Base-by-base conservation (phyloP, 2,797 vertebrate genomes). In the Gephyroberyx darwinii region DNA sequence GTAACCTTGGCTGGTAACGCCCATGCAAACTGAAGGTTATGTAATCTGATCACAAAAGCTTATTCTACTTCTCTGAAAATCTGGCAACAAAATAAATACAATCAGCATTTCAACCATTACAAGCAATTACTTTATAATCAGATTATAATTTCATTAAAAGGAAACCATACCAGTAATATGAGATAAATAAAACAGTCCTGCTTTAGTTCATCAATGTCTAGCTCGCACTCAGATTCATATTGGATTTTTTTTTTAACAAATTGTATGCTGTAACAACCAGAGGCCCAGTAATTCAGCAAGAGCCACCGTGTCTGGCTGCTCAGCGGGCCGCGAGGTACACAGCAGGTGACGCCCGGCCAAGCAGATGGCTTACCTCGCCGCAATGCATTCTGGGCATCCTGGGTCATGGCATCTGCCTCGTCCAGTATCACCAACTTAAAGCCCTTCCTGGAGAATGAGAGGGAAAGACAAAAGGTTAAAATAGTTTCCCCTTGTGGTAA, bases 341-440 rank as follows among this genome's bases (percentile, higher is more conserved):
- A 93, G 92, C 85, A 71, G 88, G 92, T 65, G 47, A 84, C 33
- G 80, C 85, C 84, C 70, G 69, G 76, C 65, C 53, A 64, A 91
- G 90, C 93, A 94, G 93, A 94, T 93, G 93, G 95, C 87, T 94
- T 87, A 99, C 97, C 98, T 94, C 98, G 93, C 79, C 98, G 92
- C 91, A 99, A 87, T 86, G 98, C 98, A 13, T 99, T 99, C 94
- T 99, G 98, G 86, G 98, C 98, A 2, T 99, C 98, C 74, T 98
- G 96, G 72, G 98, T 99, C 98, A 99, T 99, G 86, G 98, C 97
- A n/a, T 99, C 98, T 0, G 97, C 98, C 90, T 99, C 98, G 26
- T 99, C 97, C 92, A 99, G 93, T 85, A 99, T 99, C 86, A 99
- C 97, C 3, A 99, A 94, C 88, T 99, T 99, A 82, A 97, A 99